Conservation (phyloP, 2,797 vertebrate genomes). For the Eulemur rubriventer region DNA sequence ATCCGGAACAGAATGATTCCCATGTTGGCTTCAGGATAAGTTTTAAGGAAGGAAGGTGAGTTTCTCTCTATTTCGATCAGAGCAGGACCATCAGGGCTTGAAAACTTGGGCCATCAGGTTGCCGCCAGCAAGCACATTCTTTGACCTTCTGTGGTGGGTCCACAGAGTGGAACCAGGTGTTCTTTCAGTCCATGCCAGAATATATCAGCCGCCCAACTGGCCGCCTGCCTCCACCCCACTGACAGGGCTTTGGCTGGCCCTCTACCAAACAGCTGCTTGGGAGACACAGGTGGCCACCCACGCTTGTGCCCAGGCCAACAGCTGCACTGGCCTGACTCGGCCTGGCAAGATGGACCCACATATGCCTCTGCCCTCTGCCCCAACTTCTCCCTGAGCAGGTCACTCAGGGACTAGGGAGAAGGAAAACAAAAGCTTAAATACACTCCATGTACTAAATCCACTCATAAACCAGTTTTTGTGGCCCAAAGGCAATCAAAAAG, state of each 20-base stretch:
- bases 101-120: constrained; percentile 41
- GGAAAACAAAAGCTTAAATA: neutral
- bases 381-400: neutral
- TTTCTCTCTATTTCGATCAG: constrained; percentile 46
- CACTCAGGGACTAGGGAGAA: neutral
- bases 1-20: neutral
- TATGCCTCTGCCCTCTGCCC: neutral
- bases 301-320: constrained; percentile 61
- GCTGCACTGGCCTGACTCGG: constrained; percentile 45
- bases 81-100: neutral
- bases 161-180: constrained; percentile 71
- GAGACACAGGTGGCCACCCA: constrained; percentile 71
- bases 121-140: constrained; percentile 62
- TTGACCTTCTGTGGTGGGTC: constrained; percentile 79
- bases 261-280: constrained; percentile 72
- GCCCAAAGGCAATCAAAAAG: neutral
- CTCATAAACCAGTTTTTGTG: neutral
- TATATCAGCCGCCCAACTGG: constrained; percentile 54
- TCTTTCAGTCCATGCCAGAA: constrained; percentile 78
- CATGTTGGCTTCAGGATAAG: neutral
- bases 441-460: neutral
- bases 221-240: constrained; percentile 57
- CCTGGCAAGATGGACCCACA: constrained; percentile 40
- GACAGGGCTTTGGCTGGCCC: constrained; percentile 54
- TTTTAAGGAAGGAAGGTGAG: constrained; percentile 40